Evolutionary conservation across 2,888 invertebrate genomes (phyloP), one percentile per base, ranked within the genome.

Genomic region (Melipona beecheii): DNA sequence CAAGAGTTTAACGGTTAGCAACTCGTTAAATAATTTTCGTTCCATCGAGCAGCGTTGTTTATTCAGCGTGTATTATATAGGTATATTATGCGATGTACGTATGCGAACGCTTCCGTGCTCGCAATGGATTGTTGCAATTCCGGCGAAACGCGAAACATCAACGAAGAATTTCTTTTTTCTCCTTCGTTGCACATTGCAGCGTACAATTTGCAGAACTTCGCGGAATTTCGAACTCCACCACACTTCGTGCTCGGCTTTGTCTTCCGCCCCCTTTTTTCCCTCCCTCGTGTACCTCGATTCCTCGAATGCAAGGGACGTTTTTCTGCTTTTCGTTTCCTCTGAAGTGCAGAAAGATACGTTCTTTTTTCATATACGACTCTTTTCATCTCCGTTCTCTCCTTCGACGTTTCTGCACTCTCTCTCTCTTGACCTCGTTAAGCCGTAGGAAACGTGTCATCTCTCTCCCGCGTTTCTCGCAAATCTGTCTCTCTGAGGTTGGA

Each of bases 191-290:
- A 77, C 81, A 84, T 84, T 72, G 75, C 77, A 58, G 74, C 60
- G 56, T 24, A 73, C 54, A 75, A 81, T 81, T 85, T 72, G 64
- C 77, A 71, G 84, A 81, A 81, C 74, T 72, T 84, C 71, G 78
- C 62, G 74, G 78, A 81, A 84, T 85, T 85, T 77, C 85, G 69
- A 81, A 71, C 73, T 75, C 64, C 24, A 27, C 24, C 65, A 65
- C 49, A 24, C 66, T 52, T 49, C 11, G 49, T 31, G 71, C 43
- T 11, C 9, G 19, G 27, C 19, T 19, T 62, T 17, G 17, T 31
- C 64, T 64, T 13, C 11, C 19, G 9, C 62, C 31, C 19, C 31
- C 0, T 66, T 9, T 49, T 50, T 19, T 11, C 24, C 13, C 62
- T 69, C 31, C 21, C 60, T 52, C 56, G 52, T 43, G 11, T 9